Evolutionary conservation across 1,140 invertebrate genomes (phyloP).

Genomic region (Spodoptera frugiperda): DNA sequence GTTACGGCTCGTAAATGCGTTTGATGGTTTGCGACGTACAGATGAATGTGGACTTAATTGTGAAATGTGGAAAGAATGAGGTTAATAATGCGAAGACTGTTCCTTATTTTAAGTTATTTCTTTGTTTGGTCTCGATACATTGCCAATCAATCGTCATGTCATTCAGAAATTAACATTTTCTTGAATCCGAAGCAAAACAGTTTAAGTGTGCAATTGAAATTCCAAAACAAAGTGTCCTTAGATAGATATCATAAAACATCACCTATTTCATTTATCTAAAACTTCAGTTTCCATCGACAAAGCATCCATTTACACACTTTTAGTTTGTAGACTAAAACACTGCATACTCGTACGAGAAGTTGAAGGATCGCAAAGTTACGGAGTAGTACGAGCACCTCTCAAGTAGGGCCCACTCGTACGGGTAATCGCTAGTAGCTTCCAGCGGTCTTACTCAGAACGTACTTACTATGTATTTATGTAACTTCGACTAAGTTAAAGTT

Average conservation of each 20-base stretch:
- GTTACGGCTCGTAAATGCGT: constrained; percentile 28
- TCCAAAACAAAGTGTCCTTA: too few species aligned
- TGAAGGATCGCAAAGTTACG: constrained; percentile 1
- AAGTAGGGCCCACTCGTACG: not conserved
- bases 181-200: too few species aligned
- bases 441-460: not conserved
- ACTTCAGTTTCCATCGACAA: not conserved
- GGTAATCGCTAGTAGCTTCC: not conserved
- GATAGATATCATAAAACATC: too few species aligned
- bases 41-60: not conserved
- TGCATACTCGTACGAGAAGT: not conserved
- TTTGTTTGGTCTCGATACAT: too few species aligned
- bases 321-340: not conserved
- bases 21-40: not conserved
- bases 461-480: too few species aligned
- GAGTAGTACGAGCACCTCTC: constrained; percentile 16
- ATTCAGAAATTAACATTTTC: too few species aligned
- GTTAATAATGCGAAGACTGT: not conserved
- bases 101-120: too few species aligned
- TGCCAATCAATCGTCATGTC: too few species aligned
- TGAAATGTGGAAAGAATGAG: constrained; percentile 1
- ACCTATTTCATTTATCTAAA: too few species aligned
- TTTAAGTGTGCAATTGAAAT: too few species aligned
- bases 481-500: too few species aligned
- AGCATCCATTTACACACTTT: constrained; percentile 5